Conservation (phyloP, 2,113 vertebrate species). For the Sebastes fasciatus region DNA sequence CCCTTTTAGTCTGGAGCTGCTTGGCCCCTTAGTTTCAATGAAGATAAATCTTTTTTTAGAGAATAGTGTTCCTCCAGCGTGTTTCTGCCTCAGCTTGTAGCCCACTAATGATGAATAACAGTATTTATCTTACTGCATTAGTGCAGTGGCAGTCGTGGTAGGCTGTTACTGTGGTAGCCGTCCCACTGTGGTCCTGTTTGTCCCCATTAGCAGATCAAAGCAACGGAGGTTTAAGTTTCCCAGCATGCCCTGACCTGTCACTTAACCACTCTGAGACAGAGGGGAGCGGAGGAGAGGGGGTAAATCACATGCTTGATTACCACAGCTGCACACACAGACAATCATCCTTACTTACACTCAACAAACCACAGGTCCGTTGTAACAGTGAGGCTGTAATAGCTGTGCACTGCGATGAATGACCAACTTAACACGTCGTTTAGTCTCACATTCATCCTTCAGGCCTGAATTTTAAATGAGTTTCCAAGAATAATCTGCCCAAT, state of each 20-base stretch:
- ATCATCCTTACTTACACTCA: background rate
- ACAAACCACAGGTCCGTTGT: background rate
- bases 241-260: conserved; percentile 63
- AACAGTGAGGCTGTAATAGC: background rate
- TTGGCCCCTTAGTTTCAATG: background rate
- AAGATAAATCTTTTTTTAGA: background rate
- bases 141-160: no score
- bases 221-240: conserved; percentile 33
- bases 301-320: conserved; percentile 38
- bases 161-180: background rate
- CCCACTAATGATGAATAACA: background rate
- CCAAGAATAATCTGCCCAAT: background rate
- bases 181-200: conserved; percentile 53
- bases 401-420: background rate
- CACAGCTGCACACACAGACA: conserved; percentile 15
- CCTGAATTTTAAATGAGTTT: background rate
- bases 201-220: conserved; percentile 68
- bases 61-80: background rate
- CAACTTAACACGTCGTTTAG: no score
- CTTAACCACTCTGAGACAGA: conserved; percentile 16
- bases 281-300: background rate
- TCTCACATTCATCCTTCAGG: background rate
- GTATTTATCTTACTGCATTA: conserved; percentile 5
- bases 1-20: no score
- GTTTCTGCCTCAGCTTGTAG: background rate